phyloP scores from a whole-genome alignment of 2,888 invertebrate species.

The Sthenelais limicola region DNA sequence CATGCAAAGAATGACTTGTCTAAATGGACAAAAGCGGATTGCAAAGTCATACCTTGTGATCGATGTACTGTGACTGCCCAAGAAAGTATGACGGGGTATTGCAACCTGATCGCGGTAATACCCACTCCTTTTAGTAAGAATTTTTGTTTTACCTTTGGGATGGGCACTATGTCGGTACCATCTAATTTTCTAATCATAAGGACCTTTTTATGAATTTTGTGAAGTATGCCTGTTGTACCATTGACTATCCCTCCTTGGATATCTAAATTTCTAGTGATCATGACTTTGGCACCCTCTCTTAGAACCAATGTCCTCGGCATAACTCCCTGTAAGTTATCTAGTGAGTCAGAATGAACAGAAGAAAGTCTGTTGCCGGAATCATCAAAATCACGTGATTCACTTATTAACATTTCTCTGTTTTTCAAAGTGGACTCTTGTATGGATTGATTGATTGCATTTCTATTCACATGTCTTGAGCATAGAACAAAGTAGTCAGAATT shows the following conservation, averaged over 20 bases:
- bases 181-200: not conserved
- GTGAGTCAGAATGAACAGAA: not conserved
- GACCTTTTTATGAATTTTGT: not conserved
- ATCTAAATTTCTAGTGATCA: slow-evolving; percentile 16
- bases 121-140: not conserved
- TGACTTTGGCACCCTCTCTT: slow-evolving; percentile 8
- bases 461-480: not conserved
- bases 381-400: slow-evolving; percentile 2
- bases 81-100: slow-evolving; percentile 12
- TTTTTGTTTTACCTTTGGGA: slow-evolving; percentile 7
- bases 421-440: not conserved
- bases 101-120: not conserved
- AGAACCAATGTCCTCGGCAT: not conserved
- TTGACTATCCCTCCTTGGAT: not conserved
- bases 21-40: not conserved
- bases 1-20: slow-evolving; percentile 19
- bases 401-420: not conserved
- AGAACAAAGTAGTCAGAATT: not conserved
- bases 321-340: not conserved
- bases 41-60: slow-evolving; percentile 13
- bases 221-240: slow-evolving; percentile 7
- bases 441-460: not conserved
- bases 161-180: not conserved
- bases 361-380: not conserved
- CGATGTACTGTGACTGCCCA: slow-evolving; percentile 25